These are phyloP conservation scores for Belgica antarctica DNA, from an alignment of 2,888 invertebrate species.

Conservation along the genomic window DNA sequence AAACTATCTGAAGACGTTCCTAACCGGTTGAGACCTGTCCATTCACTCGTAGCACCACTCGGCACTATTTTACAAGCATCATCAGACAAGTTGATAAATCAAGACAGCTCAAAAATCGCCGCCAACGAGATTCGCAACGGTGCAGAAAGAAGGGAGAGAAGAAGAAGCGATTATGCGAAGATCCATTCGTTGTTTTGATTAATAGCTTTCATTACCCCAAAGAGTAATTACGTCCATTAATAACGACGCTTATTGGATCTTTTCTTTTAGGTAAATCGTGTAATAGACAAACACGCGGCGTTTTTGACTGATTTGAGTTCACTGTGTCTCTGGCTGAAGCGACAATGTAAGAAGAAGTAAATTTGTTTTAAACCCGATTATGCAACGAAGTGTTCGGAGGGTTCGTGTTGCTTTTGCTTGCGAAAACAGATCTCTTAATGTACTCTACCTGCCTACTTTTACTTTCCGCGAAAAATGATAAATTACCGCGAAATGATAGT, in stretches of 20 bases:
- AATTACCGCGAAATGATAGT: constrained; percentile 8
- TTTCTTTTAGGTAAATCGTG: constrained; percentile 5
- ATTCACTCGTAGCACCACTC: too few relatives aligned
- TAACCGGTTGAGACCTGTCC: too few relatives aligned
- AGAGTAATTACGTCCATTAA: constrained; percentile 35
- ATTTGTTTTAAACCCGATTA: constrained; percentile 1
- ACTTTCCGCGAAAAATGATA: constrained; percentile 25
- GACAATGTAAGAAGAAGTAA: constrained; percentile 24
- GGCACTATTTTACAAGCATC: not conserved
- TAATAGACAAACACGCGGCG: not conserved
- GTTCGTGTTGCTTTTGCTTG: not conserved
- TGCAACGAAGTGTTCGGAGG: not conserved
- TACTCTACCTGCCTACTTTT: constrained; percentile 14
- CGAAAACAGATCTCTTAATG: not conserved
- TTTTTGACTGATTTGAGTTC: constrained; percentile 10
- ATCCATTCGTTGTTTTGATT: constrained; percentile 19
- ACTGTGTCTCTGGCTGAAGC: not conserved
- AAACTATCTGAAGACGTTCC: too few relatives aligned
- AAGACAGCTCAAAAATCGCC: not conserved
- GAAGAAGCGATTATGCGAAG: constrained; percentile 21
- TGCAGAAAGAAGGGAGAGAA: not conserved
- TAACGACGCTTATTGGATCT: constrained; percentile 27
- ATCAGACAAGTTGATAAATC: not conserved
- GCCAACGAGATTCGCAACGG: not conserved
- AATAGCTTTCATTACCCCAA: constrained; percentile 29